Base-by-base conservation (phyloP, 2,113 vertebrate species). In the Equus quagga region DNA sequence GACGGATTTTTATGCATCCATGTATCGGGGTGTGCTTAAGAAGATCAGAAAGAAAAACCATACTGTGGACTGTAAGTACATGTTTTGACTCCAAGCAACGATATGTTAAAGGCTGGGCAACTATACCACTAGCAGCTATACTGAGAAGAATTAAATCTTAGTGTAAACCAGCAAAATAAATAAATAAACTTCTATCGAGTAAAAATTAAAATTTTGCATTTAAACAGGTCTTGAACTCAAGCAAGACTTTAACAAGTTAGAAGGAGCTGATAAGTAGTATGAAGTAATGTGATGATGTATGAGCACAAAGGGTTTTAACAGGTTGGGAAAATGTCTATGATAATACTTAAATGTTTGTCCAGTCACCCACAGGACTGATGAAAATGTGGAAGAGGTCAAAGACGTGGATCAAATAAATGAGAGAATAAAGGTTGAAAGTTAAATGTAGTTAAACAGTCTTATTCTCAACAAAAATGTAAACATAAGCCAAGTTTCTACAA, bases 121-220 rank as follows among this genome's bases (percentile, higher is more conserved):
- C 62, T 89, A 24, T 62, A 41, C 19, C 80, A 33, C 33, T 80
- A 60, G 60, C 44, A 96, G 36, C 15, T 83, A 31, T 36, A 41
- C 14, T 60, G 75, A 75, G 62, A 18, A 76, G n/a, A 89, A 89
- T 78, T 49, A 80, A 80, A 65, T 92, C n/a, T 67, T 41, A 72
- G 21, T 31, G 7, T 69, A 91, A 65, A 96, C 10, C 33, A 87
- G 23, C 41, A 86, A 56, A 90, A 70, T 26, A 76, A 82, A 75
- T 90, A 58, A 56, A 56, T 36, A 24, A 88, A 91, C 33, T 81
- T 88, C 21, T 69, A 14, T 56, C 93, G 23, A 89, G 51, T 78
- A 78, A 94, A 91, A 95, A 64, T 65, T 24, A 31, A 73, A 88
- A 96, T 80, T 87, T 62, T 94, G n/a, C 78, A 54, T 83, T 92